A percentile compares a stretch with the other conserved stretches of the same genome.
phyloP scores from a whole-genome alignment of 2,888 invertebrate genomes.

The Steinernema scapterisci region DNA sequence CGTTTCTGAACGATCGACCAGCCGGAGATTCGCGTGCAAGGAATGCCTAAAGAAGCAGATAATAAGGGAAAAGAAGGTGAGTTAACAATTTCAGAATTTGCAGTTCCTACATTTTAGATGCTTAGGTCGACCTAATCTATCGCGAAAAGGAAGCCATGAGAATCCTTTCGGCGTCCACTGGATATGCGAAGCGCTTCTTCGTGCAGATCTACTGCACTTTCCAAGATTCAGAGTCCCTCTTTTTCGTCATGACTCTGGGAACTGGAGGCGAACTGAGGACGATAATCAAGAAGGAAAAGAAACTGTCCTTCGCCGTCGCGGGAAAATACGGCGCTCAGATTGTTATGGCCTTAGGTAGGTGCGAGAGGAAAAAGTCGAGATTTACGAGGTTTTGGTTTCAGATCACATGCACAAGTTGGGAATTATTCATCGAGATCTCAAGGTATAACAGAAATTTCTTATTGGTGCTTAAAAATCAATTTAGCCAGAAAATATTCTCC shows the following conservation, averaged over 20 bases:
- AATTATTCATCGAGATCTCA: conserved; percentile 63
- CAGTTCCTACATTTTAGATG: no score
- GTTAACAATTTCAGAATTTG: conserved; percentile 82
- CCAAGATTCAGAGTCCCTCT: conserved; percentile 87
- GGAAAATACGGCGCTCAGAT: conserved; percentile 87
- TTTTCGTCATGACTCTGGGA: conserved; percentile 95
- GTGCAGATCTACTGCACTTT: conserved; percentile 93
- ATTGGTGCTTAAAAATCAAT: conserved; percentile 74
- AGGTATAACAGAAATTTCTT: conserved; percentile 35
- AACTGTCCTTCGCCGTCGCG: conserved; percentile 74
- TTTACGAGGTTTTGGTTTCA: no score
- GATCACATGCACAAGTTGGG: conserved; percentile 55
- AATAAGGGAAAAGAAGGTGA: conserved; percentile 87
- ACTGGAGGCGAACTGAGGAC: conserved; percentile 83
- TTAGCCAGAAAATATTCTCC: conserved; percentile 94
- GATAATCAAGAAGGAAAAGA: conserved; percentile 43
- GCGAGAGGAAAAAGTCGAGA: no score
- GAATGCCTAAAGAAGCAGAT: conserved; percentile 95
- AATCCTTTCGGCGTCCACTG: conserved; percentile 79
- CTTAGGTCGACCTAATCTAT: conserved; percentile 48
- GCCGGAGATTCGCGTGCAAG: conserved; percentile 78
- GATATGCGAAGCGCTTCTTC: conserved; percentile 75
- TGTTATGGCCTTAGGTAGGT: conserved; percentile 80
- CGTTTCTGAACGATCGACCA: conserved; percentile 37
- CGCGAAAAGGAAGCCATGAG: conserved; percentile 48